Evolutionary conservation across 2,797 vertebrate genomes (phyloP).

Genomic region (Eospalax fontanierii): DNA sequence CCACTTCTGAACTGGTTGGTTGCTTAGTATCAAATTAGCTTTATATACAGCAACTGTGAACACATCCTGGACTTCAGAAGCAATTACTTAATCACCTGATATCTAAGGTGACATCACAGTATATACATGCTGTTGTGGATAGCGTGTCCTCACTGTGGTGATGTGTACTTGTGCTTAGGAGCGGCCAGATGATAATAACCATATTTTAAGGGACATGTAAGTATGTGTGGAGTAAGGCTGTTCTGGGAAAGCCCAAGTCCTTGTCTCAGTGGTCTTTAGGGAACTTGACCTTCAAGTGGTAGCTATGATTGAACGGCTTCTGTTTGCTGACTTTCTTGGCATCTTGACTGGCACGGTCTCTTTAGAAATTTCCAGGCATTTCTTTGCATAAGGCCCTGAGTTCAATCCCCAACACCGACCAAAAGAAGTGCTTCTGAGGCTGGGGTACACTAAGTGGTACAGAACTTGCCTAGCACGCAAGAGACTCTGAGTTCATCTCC

Average conservation of each 20-base stretch:
- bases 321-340: background rate
- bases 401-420: background rate
- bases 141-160: background rate
- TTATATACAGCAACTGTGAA: background rate
- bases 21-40: conserved; percentile 23
- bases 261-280: background rate
- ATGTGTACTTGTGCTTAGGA: too few relatives aligned
- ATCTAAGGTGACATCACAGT: background rate
- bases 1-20: background rate
- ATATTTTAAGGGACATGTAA: background rate
- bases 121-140: fast-evolving
- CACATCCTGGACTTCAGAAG: background rate
- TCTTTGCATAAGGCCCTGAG: background rate
- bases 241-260: background rate
- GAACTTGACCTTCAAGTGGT: background rate
- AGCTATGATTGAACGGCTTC: background rate
- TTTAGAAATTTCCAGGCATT: background rate
- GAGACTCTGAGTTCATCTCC: background rate
- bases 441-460: background rate
- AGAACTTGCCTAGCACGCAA: background rate
- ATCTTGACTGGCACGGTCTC: background rate
- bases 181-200: background rate
- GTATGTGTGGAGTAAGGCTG: background rate
- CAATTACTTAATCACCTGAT: background rate
- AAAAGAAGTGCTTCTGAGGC: background rate